These are phyloP conservation scores for Cantharis nigra DNA, from an alignment of 2,888 invertebrate species.

Conservation along the genomic window DNA sequence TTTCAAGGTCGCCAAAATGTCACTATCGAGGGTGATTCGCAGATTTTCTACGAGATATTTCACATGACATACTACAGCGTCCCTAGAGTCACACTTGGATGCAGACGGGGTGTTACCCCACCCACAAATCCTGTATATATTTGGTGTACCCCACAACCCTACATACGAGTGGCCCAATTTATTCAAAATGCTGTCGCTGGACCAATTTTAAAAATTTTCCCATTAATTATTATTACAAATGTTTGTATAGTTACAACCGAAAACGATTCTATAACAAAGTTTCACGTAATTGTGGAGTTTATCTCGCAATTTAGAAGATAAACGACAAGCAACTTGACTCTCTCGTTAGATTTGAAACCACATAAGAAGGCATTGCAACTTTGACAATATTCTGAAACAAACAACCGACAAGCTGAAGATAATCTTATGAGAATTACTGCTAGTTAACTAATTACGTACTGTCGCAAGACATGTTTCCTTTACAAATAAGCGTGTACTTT, in stretches of 20 bases:
- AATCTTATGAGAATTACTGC: neutral
- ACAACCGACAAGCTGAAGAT: neutral
- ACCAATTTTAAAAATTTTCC: neutral
- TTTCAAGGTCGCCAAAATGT: conserved; percentile 20
- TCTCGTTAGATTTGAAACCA: neutral
- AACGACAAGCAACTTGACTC: neutral
- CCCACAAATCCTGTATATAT: conserved; percentile 8
- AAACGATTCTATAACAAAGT: neutral
- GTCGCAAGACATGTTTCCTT: neutral
- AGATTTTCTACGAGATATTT: conserved; percentile 23
- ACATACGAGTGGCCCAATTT: conserved; percentile 19
- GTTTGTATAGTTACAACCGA: neutral
- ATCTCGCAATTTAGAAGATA: neutral
- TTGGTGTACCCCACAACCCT: conserved; percentile 10
- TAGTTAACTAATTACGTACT: neutral
- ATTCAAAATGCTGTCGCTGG: neutral
- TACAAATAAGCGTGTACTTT: neutral
- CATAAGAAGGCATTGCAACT: neutral
- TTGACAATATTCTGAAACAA: neutral
- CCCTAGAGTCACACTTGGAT: conserved; percentile 17
- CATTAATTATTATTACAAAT: neutral
- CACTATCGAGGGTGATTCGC: conserved; percentile 21
- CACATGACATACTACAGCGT: conserved; percentile 14
- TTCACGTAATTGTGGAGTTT: neutral
- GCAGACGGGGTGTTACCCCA: conserved; percentile 25